Conservation (phyloP, 2,888 invertebrate species). For the Eilema caniola region DNA sequence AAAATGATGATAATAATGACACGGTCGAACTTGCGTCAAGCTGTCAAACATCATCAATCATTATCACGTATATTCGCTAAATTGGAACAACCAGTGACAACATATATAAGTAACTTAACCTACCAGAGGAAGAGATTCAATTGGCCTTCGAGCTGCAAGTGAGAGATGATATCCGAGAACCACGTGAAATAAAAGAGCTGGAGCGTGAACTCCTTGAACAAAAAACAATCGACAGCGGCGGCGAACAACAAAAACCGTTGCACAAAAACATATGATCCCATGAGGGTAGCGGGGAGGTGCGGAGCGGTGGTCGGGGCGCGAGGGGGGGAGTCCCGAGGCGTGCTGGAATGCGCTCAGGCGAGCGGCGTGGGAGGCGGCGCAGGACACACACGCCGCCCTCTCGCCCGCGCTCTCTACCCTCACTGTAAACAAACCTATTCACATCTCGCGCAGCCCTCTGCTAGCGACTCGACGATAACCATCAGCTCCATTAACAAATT, state of each 20-base stretch:
- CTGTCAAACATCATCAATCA: not conserved
- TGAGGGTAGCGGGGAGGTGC: constrained; percentile 74
- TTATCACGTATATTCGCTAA: not conserved
- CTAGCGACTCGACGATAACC: constrained; percentile 44
- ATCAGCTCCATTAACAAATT: constrained; percentile 48
- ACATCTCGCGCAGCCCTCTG: constrained; percentile 57
- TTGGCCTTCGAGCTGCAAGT: constrained; percentile 52
- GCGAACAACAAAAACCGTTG: constrained; percentile 87
- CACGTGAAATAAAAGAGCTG: constrained; percentile 81
- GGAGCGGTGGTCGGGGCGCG: constrained; percentile 54
- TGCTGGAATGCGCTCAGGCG: constrained; percentile 86
- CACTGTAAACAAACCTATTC: constrained; percentile 82
- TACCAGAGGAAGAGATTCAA: constrained; percentile 36
- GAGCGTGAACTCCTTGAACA: constrained; percentile 81
- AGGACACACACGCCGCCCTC: constrained; percentile 76
- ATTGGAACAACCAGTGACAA: not conserved
- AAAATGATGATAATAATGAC: not conserved
- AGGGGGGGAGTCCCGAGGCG: constrained; percentile 77
- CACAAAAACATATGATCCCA: constrained; percentile 87
- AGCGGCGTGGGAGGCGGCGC: constrained; percentile 85
- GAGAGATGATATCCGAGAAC: constrained; percentile 76
- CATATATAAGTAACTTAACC: not conserved
- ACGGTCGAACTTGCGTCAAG: not conserved
- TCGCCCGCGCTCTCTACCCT: constrained; percentile 65
- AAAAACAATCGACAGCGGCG: constrained; percentile 82